A percentile compares a stretch with the other conserved stretches of the same genome.
Conservation (phyloP, 2,113 vertebrate genomes). For the Hippopotamus amphibius region DNA sequence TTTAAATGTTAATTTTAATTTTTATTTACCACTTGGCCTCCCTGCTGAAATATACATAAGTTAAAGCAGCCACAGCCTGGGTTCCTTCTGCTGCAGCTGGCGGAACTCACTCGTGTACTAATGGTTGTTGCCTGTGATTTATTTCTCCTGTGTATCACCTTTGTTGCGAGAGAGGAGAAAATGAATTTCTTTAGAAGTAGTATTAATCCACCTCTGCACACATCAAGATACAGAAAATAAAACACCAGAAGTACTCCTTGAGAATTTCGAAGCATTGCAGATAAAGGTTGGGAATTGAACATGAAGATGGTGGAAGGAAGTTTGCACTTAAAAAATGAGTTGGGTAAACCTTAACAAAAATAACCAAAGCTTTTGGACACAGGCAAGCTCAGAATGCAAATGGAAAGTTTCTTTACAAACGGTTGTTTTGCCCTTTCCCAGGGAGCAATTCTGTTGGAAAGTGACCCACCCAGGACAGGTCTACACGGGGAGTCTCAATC, state of each 20-base stretch:
- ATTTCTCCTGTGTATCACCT: conserved; percentile 25
- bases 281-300: background rate
- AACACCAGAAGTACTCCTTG: background rate
- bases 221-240: background rate
- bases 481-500: background rate
- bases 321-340: background rate
- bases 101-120: background rate
- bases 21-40: conserved; percentile 66
- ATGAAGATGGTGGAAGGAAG: background rate
- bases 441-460: background rate
- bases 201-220: conserved; percentile 54
- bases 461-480: background rate
- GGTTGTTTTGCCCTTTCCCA: background rate
- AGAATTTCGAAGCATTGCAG: background rate
- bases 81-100: background rate
- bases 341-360: background rate
- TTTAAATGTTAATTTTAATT: conserved; percentile 78
- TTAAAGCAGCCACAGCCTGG: background rate
- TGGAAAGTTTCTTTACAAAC: background rate
- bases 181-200: conserved; percentile 67
- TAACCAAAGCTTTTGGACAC: background rate
- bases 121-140: conserved; percentile 41
- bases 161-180: conserved; percentile 58
- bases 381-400: background rate
- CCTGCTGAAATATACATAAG: conserved; percentile 35